phyloP scores from a whole-genome alignment of 1,140 invertebrate genomes.

The Holcopasites calliopsidis region DNA sequence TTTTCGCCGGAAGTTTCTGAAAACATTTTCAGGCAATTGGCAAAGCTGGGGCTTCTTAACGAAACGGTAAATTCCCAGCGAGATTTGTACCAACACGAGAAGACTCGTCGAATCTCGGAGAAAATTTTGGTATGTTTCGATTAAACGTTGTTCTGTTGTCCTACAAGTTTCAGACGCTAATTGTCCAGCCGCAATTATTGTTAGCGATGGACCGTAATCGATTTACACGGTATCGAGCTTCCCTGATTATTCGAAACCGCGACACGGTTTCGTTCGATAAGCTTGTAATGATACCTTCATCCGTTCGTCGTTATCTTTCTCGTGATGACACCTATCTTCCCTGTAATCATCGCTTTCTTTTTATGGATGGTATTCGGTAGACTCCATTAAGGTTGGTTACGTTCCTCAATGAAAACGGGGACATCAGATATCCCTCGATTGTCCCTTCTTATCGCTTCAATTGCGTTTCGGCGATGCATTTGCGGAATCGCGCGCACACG shows the following conservation, averaged over 20 bases:
- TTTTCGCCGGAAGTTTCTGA: not conserved
- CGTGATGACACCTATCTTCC: not conserved
- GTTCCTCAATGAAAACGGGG: constrained; percentile 19
- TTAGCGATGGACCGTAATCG: constrained; percentile 5
- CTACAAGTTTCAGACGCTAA: constrained; percentile 6
- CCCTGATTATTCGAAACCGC: not conserved
- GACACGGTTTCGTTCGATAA: constrained; percentile 16
- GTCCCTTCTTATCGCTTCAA: not conserved
- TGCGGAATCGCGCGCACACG: not conserved
- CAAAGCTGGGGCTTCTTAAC: too few species aligned
- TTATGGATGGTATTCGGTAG: constrained; percentile 3
- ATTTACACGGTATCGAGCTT: not conserved
- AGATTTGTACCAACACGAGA: not conserved
- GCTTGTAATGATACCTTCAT: constrained; percentile 14
- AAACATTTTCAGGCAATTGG: not conserved
- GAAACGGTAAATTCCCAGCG: not conserved
- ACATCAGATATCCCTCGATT: not conserved
- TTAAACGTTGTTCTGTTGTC: not conserved
- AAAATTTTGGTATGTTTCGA: not conserved
- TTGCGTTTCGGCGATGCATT: not conserved
- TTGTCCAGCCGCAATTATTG: not conserved
- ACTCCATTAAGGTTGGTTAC: constrained; percentile 33
- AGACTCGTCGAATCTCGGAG: too few species aligned
- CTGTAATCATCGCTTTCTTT: not conserved
- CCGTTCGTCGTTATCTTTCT: not conserved